Conservation (phyloP, 2,113 vertebrate genomes). For the Silurus glanis region DNA sequence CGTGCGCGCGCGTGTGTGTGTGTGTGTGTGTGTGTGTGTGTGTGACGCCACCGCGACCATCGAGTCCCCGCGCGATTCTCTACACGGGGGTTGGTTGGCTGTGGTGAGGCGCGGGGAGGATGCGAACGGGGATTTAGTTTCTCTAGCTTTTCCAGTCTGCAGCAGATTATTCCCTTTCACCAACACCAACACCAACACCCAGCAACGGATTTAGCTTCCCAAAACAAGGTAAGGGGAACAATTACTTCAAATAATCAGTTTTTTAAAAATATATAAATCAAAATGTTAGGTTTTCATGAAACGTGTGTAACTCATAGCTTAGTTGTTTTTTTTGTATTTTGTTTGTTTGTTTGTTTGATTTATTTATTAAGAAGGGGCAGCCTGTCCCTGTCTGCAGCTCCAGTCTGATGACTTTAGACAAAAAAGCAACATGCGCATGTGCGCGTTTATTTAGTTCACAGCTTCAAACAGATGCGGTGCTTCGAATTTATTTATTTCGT, state of each 20-base stretch:
- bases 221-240: constrained; percentile 56
- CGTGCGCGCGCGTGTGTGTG: constrained; percentile 45
- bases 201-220: constrained; percentile 57
- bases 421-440: not conserved
- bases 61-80: constrained; percentile 61
- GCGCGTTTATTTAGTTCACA: not conserved
- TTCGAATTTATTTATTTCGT: not conserved
- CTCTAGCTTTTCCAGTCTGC: constrained; percentile 60
- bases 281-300: not conserved
- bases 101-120: constrained; percentile 54
- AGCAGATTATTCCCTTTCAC: constrained; percentile 60
- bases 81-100: constrained; percentile 55
- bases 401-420: not conserved
- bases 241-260: not conserved
- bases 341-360: not conserved
- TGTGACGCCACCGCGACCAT: constrained; percentile 60
- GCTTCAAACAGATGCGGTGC: too few relatives aligned
- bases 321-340: not conserved
- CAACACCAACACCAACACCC: constrained; percentile 38
- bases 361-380: not conserved
- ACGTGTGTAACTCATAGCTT: not conserved
- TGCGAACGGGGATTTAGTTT: constrained; percentile 57
- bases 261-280: not conserved
- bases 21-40: constrained; percentile 33
- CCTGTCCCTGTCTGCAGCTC: constrained; percentile 10